Evolutionary conservation across 2,797 vertebrate genomes (phyloP).

Genomic region (Diplodus puntazzo): DNA sequence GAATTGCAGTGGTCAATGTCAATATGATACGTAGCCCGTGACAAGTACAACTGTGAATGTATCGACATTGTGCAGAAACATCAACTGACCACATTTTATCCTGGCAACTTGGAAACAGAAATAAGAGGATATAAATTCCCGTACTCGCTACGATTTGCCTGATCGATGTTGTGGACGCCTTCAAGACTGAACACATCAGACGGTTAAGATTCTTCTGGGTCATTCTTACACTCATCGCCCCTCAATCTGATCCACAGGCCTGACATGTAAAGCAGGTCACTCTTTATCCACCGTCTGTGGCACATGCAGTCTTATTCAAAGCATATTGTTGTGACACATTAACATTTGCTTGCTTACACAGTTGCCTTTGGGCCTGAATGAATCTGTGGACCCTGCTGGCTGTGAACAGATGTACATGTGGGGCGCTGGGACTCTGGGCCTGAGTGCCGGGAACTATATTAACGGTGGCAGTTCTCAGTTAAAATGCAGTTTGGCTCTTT

Average conservation of each 20-base stretch:
- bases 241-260: background rate
- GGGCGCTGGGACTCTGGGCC: conserved; percentile 19
- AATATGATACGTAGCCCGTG: too few relatives aligned
- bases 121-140: too few relatives aligned
- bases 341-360: conserved; percentile 26
- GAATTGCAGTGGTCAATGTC: too few relatives aligned
- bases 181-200: too few relatives aligned
- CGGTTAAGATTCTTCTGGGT: background rate
- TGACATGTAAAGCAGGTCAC: background rate
- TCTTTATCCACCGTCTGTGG: background rate
- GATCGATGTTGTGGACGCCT: too few relatives aligned
- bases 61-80: too few relatives aligned
- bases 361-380: background rate
- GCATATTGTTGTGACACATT: background rate
- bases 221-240: background rate
- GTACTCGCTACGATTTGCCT: too few relatives aligned
- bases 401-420: background rate
- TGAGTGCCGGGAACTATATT: conserved; percentile 33
- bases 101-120: too few relatives aligned
- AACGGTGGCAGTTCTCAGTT: conserved; percentile 33
- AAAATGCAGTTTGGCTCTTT: conserved; percentile 49
- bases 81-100: too few relatives aligned
- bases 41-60: too few relatives aligned
- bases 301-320: background rate
- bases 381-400: background rate